Conservation (phyloP, 2,113 vertebrate species). For the Ancistrus triradiatus region DNA sequence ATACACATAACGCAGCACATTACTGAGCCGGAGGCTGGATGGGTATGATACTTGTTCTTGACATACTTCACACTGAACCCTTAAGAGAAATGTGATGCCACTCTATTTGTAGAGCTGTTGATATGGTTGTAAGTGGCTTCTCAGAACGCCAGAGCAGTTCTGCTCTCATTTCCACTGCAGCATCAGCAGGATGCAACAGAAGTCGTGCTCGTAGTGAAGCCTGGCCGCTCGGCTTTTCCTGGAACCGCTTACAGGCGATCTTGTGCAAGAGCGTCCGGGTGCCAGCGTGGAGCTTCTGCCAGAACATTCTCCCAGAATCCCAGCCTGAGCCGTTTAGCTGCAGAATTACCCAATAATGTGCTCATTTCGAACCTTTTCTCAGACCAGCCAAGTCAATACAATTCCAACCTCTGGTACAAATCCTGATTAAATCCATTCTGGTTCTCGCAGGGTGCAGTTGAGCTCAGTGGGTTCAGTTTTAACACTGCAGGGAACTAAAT, state of each 20-base stretch:
- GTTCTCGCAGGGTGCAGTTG: not conserved
- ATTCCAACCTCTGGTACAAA: not conserved
- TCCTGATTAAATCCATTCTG: not conserved
- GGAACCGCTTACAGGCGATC: slow-evolving; percentile 35
- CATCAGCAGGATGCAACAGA: slow-evolving; percentile 27
- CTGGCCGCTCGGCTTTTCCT: slow-evolving; percentile 31
- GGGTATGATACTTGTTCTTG: too few species aligned
- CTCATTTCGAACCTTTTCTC: not conserved
- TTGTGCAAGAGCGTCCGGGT: slow-evolving; percentile 1
- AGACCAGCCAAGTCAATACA: not conserved
- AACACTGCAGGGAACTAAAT: too few species aligned
- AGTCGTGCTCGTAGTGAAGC: slow-evolving; percentile 25
- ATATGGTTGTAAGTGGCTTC: not conserved
- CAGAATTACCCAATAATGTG: not conserved
- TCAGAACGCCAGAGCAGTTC: slow-evolving; percentile 21
- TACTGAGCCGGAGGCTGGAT: too few species aligned
- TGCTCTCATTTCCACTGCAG: slow-evolving; percentile 15
- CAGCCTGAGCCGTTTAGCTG: not conserved
- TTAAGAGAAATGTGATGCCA: not conserved
- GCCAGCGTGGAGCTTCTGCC: slow-evolving; percentile 12
- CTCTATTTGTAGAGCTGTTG: slow-evolving; percentile 20
- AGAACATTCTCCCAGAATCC: slow-evolving; percentile 13
- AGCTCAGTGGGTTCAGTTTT: not conserved
- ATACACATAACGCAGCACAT: too few species aligned
- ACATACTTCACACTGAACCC: not conserved